Evolutionary conservation across 2,797 vertebrate genomes (phyloP).

Genomic region (Cottoperca gobio): DNA sequence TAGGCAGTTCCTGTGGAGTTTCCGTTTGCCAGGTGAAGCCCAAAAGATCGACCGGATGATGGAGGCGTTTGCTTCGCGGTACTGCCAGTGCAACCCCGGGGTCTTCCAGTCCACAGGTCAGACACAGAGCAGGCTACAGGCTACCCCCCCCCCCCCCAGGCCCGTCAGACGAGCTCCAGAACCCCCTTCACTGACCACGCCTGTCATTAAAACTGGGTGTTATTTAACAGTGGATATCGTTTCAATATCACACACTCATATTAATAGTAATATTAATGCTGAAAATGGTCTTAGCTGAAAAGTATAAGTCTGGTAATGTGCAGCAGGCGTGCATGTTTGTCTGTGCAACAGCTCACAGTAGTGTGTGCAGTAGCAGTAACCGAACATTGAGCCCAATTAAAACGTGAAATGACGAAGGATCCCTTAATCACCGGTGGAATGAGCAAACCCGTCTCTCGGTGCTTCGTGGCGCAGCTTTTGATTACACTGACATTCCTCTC

Average conservation of each 20-base stretch:
- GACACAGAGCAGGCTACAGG: slow-evolving; percentile 36
- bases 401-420: slow-evolving; percentile 14
- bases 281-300: no score
- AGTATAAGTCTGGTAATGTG: no score
- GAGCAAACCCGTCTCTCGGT: background rate
- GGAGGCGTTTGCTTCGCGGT: slow-evolving; percentile 96
- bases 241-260: no score
- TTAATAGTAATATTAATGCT: no score
- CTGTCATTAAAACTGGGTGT: background rate
- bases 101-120: slow-evolving; percentile 99
- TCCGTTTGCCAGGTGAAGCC: slow-evolving; percentile 96
- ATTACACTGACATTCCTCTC: slow-evolving; percentile 24
- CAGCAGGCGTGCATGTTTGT: background rate
- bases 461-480: slow-evolving; percentile 13
- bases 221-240: background rate
- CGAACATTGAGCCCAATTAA: slow-evolving; percentile 16
- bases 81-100: slow-evolving; percentile 96
- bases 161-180: slow-evolving; percentile 5
- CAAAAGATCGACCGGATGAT: slow-evolving; percentile 99
- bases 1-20: slow-evolving; percentile 99
- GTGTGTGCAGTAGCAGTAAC: slow-evolving; percentile 7
- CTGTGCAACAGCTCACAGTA: slow-evolving; percentile 16
- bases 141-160: background rate
- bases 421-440: slow-evolving; percentile 33
- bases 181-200: background rate